phyloP scores from a whole-genome alignment of 2,888 invertebrate genomes.

The Platypus cylindrus region DNA sequence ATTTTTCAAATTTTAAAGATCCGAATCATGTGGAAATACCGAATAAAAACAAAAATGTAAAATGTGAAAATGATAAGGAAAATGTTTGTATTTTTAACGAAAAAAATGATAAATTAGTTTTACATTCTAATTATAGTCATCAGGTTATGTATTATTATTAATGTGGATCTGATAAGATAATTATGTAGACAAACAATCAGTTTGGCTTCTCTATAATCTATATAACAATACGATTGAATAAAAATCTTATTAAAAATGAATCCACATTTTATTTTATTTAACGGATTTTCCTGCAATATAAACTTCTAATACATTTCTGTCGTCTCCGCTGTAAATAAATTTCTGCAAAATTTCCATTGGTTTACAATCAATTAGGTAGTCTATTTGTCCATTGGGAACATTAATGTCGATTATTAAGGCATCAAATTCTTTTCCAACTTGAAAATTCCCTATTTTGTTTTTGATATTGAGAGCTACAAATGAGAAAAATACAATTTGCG shows the following conservation, averaged over 20 bases:
- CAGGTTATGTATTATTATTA: no score
- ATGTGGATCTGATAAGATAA: no score
- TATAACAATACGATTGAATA: neutral
- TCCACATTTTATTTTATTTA: neutral
- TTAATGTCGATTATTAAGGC: constrained; percentile 65
- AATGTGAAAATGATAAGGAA: constrained; percentile 13
- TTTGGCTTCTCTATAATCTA: no score
- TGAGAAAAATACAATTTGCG: neutral
- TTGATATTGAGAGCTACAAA: constrained; percentile 57
- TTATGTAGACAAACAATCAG: no score
- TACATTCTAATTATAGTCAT: neutral
- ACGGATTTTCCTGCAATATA: constrained; percentile 1
- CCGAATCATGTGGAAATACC: constrained; percentile 14
- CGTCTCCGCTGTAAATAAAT: constrained; percentile 70
- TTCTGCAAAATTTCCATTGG: constrained; percentile 55
- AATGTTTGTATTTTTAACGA: constrained; percentile 13
- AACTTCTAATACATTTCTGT: constrained; percentile 36
- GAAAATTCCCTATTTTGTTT: constrained; percentile 67
- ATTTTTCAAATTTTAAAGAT: constrained; percentile 14
- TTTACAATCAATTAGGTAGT: constrained; percentile 40
- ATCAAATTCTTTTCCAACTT: constrained; percentile 75
- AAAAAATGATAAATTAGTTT: constrained; percentile 5
- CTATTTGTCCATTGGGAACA: constrained; percentile 35
- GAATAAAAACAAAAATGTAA: constrained; percentile 15
- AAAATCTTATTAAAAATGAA: neutral